Base-by-base conservation (phyloP, 2,888 invertebrate genomes). In the Mesochorus sp. region DNA sequence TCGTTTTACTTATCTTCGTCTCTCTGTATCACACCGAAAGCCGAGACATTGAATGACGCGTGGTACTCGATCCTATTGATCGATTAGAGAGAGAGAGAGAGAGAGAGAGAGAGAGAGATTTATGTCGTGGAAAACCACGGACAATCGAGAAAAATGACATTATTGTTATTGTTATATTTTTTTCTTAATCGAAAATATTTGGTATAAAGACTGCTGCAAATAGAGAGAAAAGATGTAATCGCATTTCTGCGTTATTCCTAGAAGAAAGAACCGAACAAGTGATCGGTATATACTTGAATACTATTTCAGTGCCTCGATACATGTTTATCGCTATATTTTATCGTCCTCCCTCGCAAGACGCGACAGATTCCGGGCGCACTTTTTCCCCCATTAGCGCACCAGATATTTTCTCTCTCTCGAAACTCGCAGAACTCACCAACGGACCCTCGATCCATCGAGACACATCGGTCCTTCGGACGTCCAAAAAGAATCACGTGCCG, bases 31-130 rank as follows among this genome's bases (percentile, higher is more conserved):
- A 47, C 68, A 24, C 49, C 57, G 47, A 24, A 42, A 57, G 26
- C 59, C 26, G 49, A 42, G 74, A 70, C 74, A 70, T 59, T 70
- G 74, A 74, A 68, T 64, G 73, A 77, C 77, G 64, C 74, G 42
- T 70, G 68, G 47, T 53, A 61, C 31, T 73, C 77, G 77, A 73
- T 78, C 70, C 64, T 70, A 78, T 73, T 74, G 70, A 68, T 74
- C 74, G 74, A 78, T 74, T 74, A 74, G 12, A 12, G 51, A 51
- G 26, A 8, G 12, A 34, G 39, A 42, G 42, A n/a, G n/a, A n/a
- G n/a, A n/a, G n/a, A n/a, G n/a, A n/a, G n/a, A n/a, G n/a, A n/a
- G n/a, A n/a, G n/a, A n/a, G n/a, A n/a, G n/a, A n/a, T n/a, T n/a
- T n/a, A n/a, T n/a, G n/a, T n/a, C n/a, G n/a, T n/a, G n/a, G n/a